Conservation (phyloP, 2,888 invertebrate genomes). For the Taphrorychus bicolor region DNA sequence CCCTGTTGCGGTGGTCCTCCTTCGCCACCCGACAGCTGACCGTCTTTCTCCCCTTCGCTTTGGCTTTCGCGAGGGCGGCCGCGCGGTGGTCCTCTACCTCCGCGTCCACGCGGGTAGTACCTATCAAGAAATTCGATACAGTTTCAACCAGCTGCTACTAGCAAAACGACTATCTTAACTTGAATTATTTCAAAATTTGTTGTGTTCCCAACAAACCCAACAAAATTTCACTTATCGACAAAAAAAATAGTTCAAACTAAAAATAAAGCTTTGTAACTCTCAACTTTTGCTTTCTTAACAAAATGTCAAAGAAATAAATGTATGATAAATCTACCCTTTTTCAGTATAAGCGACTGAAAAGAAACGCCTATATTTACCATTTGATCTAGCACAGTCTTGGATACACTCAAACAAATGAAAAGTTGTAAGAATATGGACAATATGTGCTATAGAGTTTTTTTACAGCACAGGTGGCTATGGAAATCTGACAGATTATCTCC, state of each 20-base stretch:
- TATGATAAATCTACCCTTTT: constrained; percentile 46
- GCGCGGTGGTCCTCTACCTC: constrained; percentile 61
- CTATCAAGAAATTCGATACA: neutral
- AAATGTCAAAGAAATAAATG: too few species aligned
- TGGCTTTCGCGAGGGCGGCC: constrained; percentile 49
- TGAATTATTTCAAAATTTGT: too few species aligned
- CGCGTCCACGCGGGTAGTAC: constrained; percentile 63
- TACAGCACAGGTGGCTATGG: too few species aligned
- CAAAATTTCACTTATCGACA: too few species aligned
- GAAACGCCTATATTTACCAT: constrained; percentile 46
- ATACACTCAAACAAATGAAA: constrained; percentile 42
- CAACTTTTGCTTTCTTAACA: neutral
- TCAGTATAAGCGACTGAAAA: constrained; percentile 42
- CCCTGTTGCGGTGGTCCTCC: constrained; percentile 55
- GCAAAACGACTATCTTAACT: neutral
- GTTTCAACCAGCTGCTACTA: neutral
- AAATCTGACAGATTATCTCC: too few species aligned
- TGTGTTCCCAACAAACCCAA: too few species aligned
- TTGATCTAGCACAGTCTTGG: constrained; percentile 45
- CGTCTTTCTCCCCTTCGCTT: constrained; percentile 56
- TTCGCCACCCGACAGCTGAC: constrained; percentile 56
- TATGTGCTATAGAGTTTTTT: constrained; percentile 22
- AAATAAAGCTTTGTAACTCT: too few species aligned
- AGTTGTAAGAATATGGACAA: constrained; percentile 41
- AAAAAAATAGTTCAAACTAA: too few species aligned